Percentiles rank a stretch among this genome's conserved stretches.
These are phyloP conservation scores for Oxytorus armatus DNA, from an alignment of 2,888 invertebrate genomes.

Conservation along the genomic window DNA sequence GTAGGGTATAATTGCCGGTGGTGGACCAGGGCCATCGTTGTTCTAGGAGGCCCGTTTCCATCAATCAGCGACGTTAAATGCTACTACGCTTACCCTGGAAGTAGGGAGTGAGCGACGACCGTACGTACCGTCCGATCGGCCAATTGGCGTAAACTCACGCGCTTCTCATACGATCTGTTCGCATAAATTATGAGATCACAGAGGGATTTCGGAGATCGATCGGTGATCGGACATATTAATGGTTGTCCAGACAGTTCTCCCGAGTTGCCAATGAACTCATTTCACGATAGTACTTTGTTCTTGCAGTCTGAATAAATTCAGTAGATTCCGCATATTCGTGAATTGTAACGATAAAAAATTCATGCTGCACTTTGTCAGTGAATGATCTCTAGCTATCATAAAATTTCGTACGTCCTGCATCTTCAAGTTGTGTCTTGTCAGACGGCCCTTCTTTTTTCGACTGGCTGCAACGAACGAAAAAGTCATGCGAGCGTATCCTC, in stretches of 20 bases:
- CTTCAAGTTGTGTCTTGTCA: neutral
- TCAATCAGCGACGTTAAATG: constrained; percentile 83
- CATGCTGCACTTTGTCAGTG: too few species aligned
- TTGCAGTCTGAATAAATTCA: neutral
- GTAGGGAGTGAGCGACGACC: constrained; percentile 50
- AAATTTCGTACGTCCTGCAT: neutral
- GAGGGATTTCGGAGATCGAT: constrained; percentile 61
- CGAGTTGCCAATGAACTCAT: neutral
- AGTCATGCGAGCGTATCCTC: too few species aligned
- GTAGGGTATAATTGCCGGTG: constrained; percentile 82
- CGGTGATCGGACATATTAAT: constrained; percentile 54
- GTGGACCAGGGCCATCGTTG: constrained; percentile 78
- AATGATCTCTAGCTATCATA: neutral
- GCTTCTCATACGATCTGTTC: constrained; percentile 54
- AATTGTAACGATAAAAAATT: too few species aligned
- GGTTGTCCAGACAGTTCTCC: constrained; percentile 10
- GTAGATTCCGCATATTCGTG: neutral
- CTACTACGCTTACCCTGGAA: constrained; percentile 68
- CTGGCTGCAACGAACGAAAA: too few species aligned
- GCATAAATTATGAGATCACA: constrained; percentile 67
- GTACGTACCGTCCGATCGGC: constrained; percentile 45
- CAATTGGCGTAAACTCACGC: constrained; percentile 57
- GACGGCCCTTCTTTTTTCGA: neutral
- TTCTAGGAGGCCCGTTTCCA: constrained; percentile 82
- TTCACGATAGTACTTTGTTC: neutral